Evolutionary conservation across 2,888 invertebrate species (phyloP), one percentile per base, ranked within the genome.

Genomic region (Pyralis farinalis): DNA sequence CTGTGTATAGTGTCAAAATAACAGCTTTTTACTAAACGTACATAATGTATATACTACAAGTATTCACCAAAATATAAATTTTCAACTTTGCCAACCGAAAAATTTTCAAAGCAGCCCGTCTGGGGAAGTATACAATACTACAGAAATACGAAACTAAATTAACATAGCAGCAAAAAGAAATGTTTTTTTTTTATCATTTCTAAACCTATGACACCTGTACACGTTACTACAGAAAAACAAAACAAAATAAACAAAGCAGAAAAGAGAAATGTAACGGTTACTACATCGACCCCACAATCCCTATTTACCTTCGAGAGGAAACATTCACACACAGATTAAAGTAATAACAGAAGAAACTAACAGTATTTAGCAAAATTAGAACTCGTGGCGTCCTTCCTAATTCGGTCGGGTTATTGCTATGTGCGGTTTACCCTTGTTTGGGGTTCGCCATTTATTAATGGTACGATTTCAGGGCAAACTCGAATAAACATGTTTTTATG

Each of bases 271-370:
- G 25, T 8, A 25, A 25, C 25, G 25, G 7, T 25, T 25, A 25
- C 25, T 8, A 16, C 16, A 33, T 21, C 29, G 10, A 11, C 37
- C 37, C 37, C n/a, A 37, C 39, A 39, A 39, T 20, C 27, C 38
- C 38, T 32, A 38, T 38, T 38, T 37, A 48, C 49, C 43, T 46
- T 44, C 39, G 34, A 42, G 37, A 42, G 36, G 34, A n/a, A 22
- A 34, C 42, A 39, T 47, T 45, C 22, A 37, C 43, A 45, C 45
- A 44, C 40, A 43, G 42, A 50, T 50, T 50, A 47, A 47, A 50
- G 47, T 47, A 50, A 50, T 47, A 50, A 50, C 45, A 40, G 37
- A 45, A 45, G 47, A 42, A 47, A 47, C 42, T 46, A 40, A 39
- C 43, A 43, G 37, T 44, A 36, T 50, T 44, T 45, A 45, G 43